Percentiles rank a stretch among this genome's conserved stretches.
Evolutionary conservation across 37 sponge, comb jelly and placozoan species (phyloP).

Genomic region (Corticium candelabrum): DNA sequence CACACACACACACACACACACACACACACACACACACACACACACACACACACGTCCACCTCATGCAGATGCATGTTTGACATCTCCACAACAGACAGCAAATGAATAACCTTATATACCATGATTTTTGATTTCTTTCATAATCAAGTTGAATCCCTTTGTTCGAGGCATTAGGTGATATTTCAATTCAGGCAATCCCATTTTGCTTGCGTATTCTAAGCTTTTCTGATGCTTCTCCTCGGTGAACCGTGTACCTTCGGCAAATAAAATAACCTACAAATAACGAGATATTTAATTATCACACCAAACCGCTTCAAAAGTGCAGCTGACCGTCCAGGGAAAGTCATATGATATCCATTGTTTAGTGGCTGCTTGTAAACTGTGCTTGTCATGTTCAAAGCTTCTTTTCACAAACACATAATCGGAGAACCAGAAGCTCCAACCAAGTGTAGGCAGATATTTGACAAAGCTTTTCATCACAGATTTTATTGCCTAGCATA

Average conservation of each 20-base stretch:
- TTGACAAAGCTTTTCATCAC: conserved; percentile 15
- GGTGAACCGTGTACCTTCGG: conserved; percentile 67
- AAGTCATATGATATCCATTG: neutral
- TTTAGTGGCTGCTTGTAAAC: neutral
- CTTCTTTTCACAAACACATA: conserved; percentile 1
- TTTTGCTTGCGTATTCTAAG: conserved; percentile 34
- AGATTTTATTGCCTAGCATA: neutral
- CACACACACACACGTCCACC: no score
- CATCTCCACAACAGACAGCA: no score
- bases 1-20: no score
- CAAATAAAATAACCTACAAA: conserved; percentile 24
- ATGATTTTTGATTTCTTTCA: conserved; percentile 15
- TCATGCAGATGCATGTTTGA: no score
- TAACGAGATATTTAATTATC: neutral
- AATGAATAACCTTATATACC: no score
- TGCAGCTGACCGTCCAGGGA: neutral
- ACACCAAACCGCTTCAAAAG: neutral
- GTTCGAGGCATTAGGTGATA: conserved; percentile 63
- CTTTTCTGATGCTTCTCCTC: conserved; percentile 40
- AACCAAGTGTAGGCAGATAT: conserved; percentile 12
- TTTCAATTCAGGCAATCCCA: conserved; percentile 44
- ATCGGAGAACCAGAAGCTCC: conserved; percentile 16
- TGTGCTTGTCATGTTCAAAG: neutral
- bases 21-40: no score
- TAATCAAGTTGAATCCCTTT: conserved; percentile 61